A percentile compares a stretch with the other conserved stretches of the same genome.
Evolutionary conservation across 2,797 vertebrate genomes (phyloP).

Genomic region (Graptemys geographica): DNA sequence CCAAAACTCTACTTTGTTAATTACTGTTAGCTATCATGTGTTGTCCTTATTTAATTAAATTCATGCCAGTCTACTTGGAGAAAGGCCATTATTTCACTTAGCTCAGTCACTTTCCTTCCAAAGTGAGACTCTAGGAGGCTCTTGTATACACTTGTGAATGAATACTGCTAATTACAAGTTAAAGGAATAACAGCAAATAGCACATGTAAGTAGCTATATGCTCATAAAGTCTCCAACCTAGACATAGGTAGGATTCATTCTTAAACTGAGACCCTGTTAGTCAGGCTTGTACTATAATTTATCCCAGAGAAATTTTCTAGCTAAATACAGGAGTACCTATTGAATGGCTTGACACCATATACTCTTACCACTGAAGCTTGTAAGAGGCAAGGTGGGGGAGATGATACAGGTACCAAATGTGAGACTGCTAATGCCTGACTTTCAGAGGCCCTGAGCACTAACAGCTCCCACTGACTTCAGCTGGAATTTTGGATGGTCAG

Average conservation of each 20-base stretch:
- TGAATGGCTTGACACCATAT: not conserved
- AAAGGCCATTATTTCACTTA: not conserved
- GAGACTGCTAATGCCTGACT: too few relatives aligned
- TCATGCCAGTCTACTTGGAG: not conserved
- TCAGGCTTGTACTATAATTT: not conserved
- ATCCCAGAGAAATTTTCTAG: not conserved
- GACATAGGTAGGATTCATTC: not conserved
- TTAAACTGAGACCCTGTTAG: not conserved
- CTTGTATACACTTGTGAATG: not conserved
- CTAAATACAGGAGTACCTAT: not conserved
- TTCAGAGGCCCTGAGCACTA: fast-evolving
- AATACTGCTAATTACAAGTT: not conserved
- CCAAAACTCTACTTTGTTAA: not conserved
- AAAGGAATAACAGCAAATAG: not conserved
- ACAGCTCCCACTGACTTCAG: fast-evolving
- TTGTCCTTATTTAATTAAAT: not conserved
- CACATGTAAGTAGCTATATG: not conserved
- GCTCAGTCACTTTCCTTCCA: not conserved
- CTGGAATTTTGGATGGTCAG: not conserved
- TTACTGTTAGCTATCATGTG: not conserved
- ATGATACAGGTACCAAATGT: too few relatives aligned
- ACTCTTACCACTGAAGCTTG: too few relatives aligned
- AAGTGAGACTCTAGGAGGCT: not conserved
- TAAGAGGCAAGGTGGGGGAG: too few relatives aligned
- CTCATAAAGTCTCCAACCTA: not conserved